These are phyloP conservation scores for Pteropus alecto DNA, from an alignment of 2,113 vertebrate species.

Conservation along the genomic window DNA sequence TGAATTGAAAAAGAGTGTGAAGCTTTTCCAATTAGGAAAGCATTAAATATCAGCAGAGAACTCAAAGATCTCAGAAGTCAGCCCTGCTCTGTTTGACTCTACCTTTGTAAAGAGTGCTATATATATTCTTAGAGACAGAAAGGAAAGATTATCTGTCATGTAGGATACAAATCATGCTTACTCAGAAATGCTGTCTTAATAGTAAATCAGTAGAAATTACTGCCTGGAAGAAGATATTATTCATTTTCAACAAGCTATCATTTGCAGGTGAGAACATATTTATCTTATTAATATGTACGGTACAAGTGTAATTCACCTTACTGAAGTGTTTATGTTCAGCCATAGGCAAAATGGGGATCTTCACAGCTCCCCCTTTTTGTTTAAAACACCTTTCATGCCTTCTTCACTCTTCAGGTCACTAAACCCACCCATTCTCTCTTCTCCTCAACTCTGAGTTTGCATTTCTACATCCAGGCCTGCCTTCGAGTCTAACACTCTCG, in stretches of 20 bases:
- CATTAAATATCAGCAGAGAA: background rate
- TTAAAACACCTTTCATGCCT: background rate
- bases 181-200: conserved; percentile 63
- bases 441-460: background rate
- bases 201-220: conserved; percentile 75
- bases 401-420: background rate
- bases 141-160: conserved; percentile 61
- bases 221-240: conserved; percentile 50
- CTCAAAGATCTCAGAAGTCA: background rate
- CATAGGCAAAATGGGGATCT: background rate
- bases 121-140: conserved; percentile 50
- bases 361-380: background rate
- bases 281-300: conserved; percentile 69
- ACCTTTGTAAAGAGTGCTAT: background rate
- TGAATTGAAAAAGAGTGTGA: background rate
- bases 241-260: conserved; percentile 66
- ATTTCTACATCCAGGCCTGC: background rate
- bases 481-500: background rate
- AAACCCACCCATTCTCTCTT: background rate
- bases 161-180: conserved; percentile 65
- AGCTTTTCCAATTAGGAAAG: background rate
- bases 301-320: conserved; percentile 53
- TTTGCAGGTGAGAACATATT: conserved; percentile 61
- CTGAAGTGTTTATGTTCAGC: conserved; percentile 44
- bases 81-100: background rate